Conservation (phyloP, 1,140 invertebrate species). For the Ptiloglossa arizonensis region DNA sequence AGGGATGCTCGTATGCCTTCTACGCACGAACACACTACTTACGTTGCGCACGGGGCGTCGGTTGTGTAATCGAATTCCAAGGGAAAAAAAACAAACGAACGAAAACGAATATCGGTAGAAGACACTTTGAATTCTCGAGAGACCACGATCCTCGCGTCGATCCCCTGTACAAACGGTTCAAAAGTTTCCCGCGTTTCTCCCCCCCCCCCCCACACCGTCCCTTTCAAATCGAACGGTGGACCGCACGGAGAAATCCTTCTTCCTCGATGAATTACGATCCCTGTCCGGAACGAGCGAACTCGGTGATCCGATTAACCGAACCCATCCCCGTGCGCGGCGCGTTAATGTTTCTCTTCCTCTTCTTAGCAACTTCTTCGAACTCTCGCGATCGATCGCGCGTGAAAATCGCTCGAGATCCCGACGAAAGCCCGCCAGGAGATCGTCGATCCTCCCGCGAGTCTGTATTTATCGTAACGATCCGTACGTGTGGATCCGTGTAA, state of each 20-base stretch:
- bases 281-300: too few relatives aligned
- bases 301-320: not conserved
- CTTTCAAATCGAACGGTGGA: too few relatives aligned
- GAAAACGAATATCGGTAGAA: not conserved
- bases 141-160: too few relatives aligned
- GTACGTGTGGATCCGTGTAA: slow-evolving; percentile 9
- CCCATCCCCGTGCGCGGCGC: not conserved
- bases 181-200: too few relatives aligned
- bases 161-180: too few relatives aligned
- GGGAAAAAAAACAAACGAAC: not conserved
- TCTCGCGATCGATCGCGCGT: not conserved
- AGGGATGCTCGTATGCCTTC: slow-evolving; percentile 55
- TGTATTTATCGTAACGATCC: not conserved
- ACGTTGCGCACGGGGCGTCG: slow-evolving; percentile 29
- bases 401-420: slow-evolving; percentile 1
- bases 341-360: slow-evolving; percentile 12
- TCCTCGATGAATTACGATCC: too few relatives aligned
- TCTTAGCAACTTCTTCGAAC: not conserved
- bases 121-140: not conserved
- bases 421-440: not conserved
- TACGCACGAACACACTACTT: slow-evolving; percentile 32
- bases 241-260: too few relatives aligned
- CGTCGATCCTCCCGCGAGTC: not conserved
- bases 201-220: too few relatives aligned
- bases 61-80: not conserved